Percentiles rank a stretch among this genome's conserved stretches.
Evolutionary conservation across 1,140 invertebrate species (phyloP).

Genomic region (Metopolophium dirhodum): DNA sequence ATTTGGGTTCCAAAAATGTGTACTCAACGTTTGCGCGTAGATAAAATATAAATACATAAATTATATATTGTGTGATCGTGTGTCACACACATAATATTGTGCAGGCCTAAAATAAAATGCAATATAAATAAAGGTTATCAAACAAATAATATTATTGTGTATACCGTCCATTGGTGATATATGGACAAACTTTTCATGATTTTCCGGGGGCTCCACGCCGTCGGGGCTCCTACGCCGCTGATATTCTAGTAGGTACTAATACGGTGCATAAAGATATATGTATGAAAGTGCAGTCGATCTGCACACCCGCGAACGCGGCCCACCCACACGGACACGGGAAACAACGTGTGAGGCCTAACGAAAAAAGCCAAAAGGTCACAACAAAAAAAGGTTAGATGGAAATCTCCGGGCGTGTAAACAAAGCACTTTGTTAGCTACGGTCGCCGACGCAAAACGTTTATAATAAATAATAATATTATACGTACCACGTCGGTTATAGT

Average conservation of each 20-base stretch:
- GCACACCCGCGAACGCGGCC: not conserved
- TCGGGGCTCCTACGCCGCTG: not conserved
- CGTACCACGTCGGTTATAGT: not conserved
- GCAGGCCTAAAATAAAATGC: not conserved
- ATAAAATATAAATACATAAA: not conserved
- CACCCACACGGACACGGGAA: not conserved
- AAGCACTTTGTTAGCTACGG: not conserved
- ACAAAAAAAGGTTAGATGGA: not conserved
- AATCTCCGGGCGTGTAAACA: not conserved
- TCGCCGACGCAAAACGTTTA: not conserved
- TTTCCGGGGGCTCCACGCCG: too few relatives aligned
- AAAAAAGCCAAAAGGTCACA: not conserved
- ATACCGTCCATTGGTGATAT: not conserved
- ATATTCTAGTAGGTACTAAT: too few relatives aligned
- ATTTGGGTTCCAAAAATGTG: not conserved
- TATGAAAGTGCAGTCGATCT: not conserved
- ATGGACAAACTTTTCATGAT: not conserved
- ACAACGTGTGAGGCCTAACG: not conserved
- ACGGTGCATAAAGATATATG: not conserved
- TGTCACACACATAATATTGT: not conserved
- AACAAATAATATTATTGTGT: not conserved
- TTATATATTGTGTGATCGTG: not conserved
- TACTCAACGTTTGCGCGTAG: too few relatives aligned
- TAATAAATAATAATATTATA: not conserved
- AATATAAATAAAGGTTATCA: not conserved